phyloP scores from a whole-genome alignment of 2,113 vertebrate genomes.

The Psephotus haematonotus region DNA sequence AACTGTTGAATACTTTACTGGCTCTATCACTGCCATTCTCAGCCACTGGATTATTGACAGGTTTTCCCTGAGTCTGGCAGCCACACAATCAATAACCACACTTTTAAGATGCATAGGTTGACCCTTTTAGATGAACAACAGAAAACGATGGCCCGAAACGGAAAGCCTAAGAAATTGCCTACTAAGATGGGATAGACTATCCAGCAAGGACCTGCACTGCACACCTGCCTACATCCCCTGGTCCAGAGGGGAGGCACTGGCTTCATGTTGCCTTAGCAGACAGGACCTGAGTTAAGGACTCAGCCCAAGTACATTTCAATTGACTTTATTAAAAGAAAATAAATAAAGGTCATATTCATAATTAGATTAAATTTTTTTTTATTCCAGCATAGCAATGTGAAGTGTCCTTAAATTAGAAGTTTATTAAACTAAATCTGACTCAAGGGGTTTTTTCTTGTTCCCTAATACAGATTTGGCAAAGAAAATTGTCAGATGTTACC shows the following conservation, averaged over 20 bases:
- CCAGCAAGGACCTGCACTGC: background rate
- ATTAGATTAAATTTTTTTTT: background rate
- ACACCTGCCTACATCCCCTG: rapidly evolving
- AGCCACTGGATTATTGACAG: background rate
- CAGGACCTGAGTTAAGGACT: background rate
- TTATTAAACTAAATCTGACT: background rate
- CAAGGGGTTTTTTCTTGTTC: background rate
- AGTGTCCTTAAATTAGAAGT: background rate
- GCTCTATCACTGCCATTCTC: background rate
- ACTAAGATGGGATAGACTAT: too few relatives aligned
- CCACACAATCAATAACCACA: background rate
- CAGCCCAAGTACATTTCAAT: background rate
- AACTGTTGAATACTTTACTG: background rate
- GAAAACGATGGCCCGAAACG: rapidly evolving
- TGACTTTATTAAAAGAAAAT: background rate
- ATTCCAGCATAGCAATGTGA: background rate
- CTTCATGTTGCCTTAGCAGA: background rate
- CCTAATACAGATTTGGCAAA: background rate
- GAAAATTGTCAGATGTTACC: background rate
- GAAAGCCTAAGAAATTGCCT: background rate
- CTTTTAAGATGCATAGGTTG: background rate
- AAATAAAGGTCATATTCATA: background rate
- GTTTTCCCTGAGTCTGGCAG: background rate
- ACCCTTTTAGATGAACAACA: background rate
- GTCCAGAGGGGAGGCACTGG: background rate